Base-by-base conservation (phyloP, 2,113 vertebrate species). In the Oryzias celebensis region DNA sequence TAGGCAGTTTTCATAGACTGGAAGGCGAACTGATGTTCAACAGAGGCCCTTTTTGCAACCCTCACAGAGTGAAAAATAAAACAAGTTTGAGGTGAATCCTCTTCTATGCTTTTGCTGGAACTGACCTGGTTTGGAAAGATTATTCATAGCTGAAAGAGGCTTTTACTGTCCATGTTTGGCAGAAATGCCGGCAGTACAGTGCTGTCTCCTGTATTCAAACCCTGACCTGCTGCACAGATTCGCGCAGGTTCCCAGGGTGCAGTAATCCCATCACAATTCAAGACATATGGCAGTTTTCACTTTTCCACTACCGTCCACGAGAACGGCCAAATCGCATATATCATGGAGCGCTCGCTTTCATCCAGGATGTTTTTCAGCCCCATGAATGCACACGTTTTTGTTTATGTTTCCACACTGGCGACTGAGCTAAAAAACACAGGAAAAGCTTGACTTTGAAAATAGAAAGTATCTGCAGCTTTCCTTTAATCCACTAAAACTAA, bases 311-410 rank as follows among this genome's bases (percentile, higher is more conserved):
- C 55, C 48, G 47, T 64, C 43, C 52, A 73, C 75, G 73, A 75
- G 20, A 78, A 72, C 56, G 54, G 61, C 17, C 47, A 69, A 17
- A 61, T 68, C 45, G 42, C 49, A 52, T 68, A 65, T 75, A 75
- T 75, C 50, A 78, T 50, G 6, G 5, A 16, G 20, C 59, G 36
- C 46, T 31, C 56, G 62, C 60, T 54, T 75, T 75, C 60, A 68
- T 75, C 59, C 60, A 26, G 20, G 31, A 31, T 18, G 31, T 43
- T 14, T 69, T 51, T 62, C 28, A 41, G 31, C 28, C 14, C 31
- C 51, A 42, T 13, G 3, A 74, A 51, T 59, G 54, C 58, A 75
- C 61, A 72, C 36, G 20, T 49, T 70, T 52, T 26, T 45, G 52
- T 24, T n/a, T 47, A 17, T 42, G 53, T 65, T 75, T 72, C 23